Percentiles rank a stretch among this genome's conserved stretches.
Conservation (phyloP, 2,797 vertebrate species). For the Thripadectes ignobilis region DNA sequence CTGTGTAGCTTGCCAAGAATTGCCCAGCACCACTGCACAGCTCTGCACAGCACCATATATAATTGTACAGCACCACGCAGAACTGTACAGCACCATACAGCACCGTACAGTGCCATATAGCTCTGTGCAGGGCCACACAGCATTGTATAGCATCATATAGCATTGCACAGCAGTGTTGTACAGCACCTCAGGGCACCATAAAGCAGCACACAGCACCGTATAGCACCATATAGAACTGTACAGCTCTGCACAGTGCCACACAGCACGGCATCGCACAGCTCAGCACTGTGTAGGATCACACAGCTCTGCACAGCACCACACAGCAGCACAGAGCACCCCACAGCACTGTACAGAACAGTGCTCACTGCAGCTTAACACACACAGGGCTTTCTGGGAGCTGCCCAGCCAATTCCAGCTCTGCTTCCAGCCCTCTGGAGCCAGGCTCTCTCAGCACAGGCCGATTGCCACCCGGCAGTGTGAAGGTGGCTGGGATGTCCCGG, state of each 20-base stretch:
- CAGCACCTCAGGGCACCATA: rapidly evolving
- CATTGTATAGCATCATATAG: rapidly evolving
- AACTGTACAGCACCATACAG: rapidly evolving
- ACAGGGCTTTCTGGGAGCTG: rapidly evolving
- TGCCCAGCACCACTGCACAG: rapidly evolving
- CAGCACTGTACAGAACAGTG: background rate
- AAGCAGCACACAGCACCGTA: rapidly evolving
- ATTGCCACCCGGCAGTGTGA: rapidly evolving
- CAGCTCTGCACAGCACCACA: rapidly evolving
- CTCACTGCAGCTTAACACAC: rapidly evolving
- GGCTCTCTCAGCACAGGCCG: background rate
- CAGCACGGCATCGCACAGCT: rapidly evolving
- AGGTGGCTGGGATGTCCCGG: background rate
- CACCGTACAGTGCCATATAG: background rate
- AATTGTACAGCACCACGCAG: rapidly evolving
- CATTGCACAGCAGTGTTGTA: rapidly evolving
- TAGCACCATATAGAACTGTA: background rate
- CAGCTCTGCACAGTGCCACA: rapidly evolving
- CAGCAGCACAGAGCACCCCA: rapidly evolving
- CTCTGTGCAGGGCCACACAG: rapidly evolving
- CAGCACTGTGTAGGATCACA: rapidly evolving
- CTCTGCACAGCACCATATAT: rapidly evolving
- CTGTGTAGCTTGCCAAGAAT: background rate
- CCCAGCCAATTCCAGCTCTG: rapidly evolving
- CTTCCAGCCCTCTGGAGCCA: rapidly evolving